phyloP scores from a whole-genome alignment of 2,888 invertebrate species.

The Lasiommata megera region DNA sequence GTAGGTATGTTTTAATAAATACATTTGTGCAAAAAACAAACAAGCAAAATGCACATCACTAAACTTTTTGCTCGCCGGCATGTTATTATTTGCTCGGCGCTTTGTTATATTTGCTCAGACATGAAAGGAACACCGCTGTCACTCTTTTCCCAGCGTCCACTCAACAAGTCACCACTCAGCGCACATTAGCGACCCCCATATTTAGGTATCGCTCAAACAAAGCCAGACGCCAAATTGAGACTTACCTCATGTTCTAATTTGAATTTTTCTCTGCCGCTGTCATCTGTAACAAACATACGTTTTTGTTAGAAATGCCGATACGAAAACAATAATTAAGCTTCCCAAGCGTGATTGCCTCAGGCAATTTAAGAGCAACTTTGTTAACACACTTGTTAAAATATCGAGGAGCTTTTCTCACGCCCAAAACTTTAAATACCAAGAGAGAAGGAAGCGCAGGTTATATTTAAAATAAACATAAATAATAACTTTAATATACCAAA shows the following conservation, averaged over 20 bases:
- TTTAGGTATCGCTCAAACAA: conserved; percentile 8
- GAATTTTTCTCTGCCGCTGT: conserved; percentile 70
- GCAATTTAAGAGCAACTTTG: too few species aligned
- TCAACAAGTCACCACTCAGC: not conserved
- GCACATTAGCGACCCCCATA: conserved; percentile 12
- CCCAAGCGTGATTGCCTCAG: too few species aligned
- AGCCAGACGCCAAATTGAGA: conserved; percentile 6
- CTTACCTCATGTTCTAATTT: conserved; percentile 74
- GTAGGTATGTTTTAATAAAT: too few species aligned
- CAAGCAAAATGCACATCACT: not conserved
- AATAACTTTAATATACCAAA: too few species aligned
- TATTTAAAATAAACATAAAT: too few species aligned
- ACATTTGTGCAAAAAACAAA: too few species aligned
- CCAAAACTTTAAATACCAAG: too few species aligned
- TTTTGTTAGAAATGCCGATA: conserved; percentile 1
- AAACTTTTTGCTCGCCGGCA: not conserved
- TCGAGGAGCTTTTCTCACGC: too few species aligned
- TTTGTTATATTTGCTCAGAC: conserved; percentile 4
- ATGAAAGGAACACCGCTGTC: conserved; percentile 7
- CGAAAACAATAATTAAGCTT: not conserved
- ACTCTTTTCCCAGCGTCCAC: conserved; percentile 7
- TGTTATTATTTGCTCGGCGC: conserved; percentile 1
- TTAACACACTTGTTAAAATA: too few species aligned
- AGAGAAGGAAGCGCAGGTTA: too few species aligned
- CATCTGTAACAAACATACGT: conserved; percentile 66